phyloP scores from a whole-genome alignment of 1,140 invertebrate species.

The Aporrectodea caliginosa region DNA sequence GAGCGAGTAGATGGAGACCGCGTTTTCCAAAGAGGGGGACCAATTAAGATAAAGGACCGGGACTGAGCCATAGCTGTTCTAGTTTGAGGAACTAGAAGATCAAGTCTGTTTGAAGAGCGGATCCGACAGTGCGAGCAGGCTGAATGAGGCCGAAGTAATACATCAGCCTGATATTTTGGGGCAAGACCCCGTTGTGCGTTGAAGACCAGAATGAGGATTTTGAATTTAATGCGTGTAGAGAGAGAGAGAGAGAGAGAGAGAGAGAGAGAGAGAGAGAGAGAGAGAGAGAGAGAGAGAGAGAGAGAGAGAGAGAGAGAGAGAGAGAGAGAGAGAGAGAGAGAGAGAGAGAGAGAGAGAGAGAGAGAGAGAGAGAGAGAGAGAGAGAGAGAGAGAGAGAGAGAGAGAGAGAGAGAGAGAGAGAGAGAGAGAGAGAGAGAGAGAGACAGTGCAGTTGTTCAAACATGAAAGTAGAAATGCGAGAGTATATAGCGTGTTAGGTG shows the following conservation, averaged over 20 bases:
- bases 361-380: background rate
- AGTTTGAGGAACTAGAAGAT: no score
- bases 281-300: background rate
- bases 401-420: constrained; percentile 1
- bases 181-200: no score
- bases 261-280: background rate
- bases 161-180: no score
- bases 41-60: no score
- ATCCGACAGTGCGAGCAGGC: no score
- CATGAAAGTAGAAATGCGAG: background rate
- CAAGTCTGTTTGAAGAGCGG: no score
- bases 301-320: background rate
- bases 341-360: background rate
- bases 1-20: no score
- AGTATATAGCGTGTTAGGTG: no score
- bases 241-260: background rate
- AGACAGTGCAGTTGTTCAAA: background rate
- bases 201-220: background rate
- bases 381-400: background rate
- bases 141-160: no score
- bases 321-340: background rate
- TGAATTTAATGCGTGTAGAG: background rate
- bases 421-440: background rate
- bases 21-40: no score
- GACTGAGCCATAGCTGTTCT: no score